These are phyloP conservation scores for Branchipolynoe longqiensis DNA, from an alignment of 2,888 invertebrate genomes.

Conservation along the genomic window DNA sequence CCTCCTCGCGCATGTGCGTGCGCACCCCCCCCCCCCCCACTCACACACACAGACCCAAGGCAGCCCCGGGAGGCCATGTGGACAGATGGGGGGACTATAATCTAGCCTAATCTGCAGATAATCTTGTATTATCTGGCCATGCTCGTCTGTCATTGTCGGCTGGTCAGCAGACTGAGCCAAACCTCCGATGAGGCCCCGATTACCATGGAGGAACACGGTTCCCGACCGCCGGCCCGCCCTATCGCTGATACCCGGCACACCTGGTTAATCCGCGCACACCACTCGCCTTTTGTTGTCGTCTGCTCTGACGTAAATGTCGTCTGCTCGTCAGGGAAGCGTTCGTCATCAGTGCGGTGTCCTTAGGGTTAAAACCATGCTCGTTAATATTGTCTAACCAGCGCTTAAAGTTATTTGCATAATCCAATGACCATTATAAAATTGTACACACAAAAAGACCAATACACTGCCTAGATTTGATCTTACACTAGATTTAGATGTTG, in stretches of 20 bases:
- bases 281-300: slow-evolving; percentile 12
- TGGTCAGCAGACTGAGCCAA: not conserved
- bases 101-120: slow-evolving; percentile 42
- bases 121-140: slow-evolving; percentile 41
- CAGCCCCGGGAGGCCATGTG: not conserved
- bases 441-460: not conserved
- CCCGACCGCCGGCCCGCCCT: no score
- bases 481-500: no score
- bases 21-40: not conserved
- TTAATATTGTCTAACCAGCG: no score
- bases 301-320: not conserved
- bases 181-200: slow-evolving; percentile 32
- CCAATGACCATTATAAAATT: not conserved
- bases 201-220: no score
- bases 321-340: no score
- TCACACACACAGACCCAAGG: not conserved
- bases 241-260: no score
- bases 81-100: slow-evolving; percentile 48
- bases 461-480: no score
- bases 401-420: not conserved
- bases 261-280: no score
- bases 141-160: slow-evolving; percentile 23
- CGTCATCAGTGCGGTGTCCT: no score
- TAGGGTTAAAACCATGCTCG: no score
- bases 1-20: not conserved